phyloP scores from a whole-genome alignment of 2,113 vertebrate genomes.

The Oreochromis niloticus region DNA sequence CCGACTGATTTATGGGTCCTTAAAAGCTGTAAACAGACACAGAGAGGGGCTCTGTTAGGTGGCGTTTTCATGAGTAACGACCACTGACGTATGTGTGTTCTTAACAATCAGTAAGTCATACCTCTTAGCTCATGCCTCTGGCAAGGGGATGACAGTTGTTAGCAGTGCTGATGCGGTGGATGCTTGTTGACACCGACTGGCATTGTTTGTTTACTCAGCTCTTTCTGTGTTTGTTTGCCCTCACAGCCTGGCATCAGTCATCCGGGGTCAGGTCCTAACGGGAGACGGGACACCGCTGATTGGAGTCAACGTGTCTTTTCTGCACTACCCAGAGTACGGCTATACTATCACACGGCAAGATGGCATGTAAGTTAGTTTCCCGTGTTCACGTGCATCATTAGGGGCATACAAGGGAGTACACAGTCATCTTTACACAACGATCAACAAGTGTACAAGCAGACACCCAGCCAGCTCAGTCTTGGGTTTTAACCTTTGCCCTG shows the following conservation, averaged over 20 bases:
- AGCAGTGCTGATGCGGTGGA: neutral
- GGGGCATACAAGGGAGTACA: neutral
- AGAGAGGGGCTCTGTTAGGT: conserved; percentile 15
- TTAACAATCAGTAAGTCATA: conserved; percentile 46
- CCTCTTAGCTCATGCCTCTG: conserved; percentile 6
- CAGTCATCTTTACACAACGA: neutral
- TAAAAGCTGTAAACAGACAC: conserved; percentile 47
- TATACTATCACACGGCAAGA: conserved; percentile 94
- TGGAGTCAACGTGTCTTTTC: conserved; percentile 97
- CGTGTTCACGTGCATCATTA: neutral
- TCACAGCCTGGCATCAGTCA: conserved; percentile 87
- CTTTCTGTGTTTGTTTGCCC: conserved; percentile 60
- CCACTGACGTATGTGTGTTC: conserved; percentile 30
- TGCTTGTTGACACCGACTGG: conserved; percentile 8
- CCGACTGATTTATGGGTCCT: conserved; percentile 52
- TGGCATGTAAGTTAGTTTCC: conserved; percentile 84
- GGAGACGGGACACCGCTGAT: conserved; percentile 95
- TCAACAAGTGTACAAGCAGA: neutral
- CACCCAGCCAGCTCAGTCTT: neutral
- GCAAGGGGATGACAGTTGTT: conserved; percentile 24
- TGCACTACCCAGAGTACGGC: conserved; percentile 88
- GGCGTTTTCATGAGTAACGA: conserved; percentile 43
- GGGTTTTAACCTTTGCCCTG: neutral
- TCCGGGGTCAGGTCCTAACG: conserved; percentile 95
- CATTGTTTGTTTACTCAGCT: conserved; percentile 43